Percentiles rank a stretch among this genome's conserved stretches.
phyloP scores from a whole-genome alignment of 2,888 invertebrate species.

The Euplagia quadripunctaria region DNA sequence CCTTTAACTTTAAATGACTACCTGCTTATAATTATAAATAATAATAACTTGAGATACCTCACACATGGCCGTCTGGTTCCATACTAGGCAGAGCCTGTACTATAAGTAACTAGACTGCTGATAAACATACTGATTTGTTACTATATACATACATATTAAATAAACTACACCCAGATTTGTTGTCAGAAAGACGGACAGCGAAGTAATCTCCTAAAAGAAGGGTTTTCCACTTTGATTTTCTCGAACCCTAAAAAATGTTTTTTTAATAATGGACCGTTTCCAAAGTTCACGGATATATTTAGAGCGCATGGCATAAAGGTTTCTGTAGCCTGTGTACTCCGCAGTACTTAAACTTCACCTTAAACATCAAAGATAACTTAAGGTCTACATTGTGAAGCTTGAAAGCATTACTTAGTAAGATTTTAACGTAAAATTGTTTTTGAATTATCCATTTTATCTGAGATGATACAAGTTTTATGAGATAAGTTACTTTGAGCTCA shows the following conservation, averaged over 20 bases:
- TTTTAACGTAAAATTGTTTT: conserved; percentile 10
- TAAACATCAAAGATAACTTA: conserved; percentile 9
- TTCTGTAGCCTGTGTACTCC: not conserved
- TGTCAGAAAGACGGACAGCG: too few relatives aligned
- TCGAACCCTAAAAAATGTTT: not conserved
- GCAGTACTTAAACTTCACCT: not conserved
- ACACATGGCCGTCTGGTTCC: too few relatives aligned
- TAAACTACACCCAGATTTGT: too few relatives aligned
- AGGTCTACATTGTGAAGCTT: not conserved
- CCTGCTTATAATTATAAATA: too few relatives aligned
- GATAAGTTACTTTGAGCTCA: conserved; percentile 10
- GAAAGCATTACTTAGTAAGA: conserved; percentile 4
- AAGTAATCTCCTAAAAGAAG: too few relatives aligned
- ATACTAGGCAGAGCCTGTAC: too few relatives aligned
- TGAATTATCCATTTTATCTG: conserved; percentile 7
- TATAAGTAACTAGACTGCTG: too few relatives aligned
- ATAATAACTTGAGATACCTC: too few relatives aligned
- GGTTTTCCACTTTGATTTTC: too few relatives aligned
- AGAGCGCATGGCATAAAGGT: not conserved
- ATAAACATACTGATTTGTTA: too few relatives aligned
- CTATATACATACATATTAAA: too few relatives aligned
- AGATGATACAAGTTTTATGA: conserved; percentile 14
- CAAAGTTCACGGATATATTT: not conserved
- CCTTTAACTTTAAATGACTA: too few relatives aligned
- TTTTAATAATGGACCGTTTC: not conserved